Evolutionary conservation across 2,797 vertebrate species (phyloP).

Genomic region (Alca torda): DNA sequence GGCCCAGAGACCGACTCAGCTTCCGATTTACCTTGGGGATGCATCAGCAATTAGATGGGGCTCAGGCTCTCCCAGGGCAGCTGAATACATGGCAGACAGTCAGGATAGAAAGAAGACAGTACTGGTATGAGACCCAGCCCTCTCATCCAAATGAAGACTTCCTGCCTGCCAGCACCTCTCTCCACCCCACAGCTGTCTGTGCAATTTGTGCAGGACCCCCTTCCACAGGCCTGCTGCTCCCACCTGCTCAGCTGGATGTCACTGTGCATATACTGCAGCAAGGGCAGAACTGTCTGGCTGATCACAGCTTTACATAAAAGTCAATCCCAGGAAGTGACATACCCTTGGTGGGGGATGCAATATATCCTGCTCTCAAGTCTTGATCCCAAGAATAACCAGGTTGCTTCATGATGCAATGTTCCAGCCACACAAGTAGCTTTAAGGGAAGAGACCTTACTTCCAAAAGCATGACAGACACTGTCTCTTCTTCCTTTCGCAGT

Average conservation of each 20-base stretch:
- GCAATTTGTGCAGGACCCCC: neutral
- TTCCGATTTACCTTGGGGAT: neutral
- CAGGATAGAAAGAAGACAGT: neutral
- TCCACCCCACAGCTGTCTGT: neutral
- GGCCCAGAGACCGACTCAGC: neutral
- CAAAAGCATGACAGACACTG: neutral
- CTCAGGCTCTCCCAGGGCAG: neutral
- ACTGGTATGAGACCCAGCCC: neutral
- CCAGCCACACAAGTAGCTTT: neutral
- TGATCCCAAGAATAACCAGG: neutral
- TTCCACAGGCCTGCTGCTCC: neutral
- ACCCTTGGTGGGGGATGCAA: neutral
- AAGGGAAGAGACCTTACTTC: neutral
- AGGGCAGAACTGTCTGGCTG: neutral
- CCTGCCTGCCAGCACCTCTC: neutral
- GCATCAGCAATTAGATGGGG: neutral
- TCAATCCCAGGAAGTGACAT: neutral
- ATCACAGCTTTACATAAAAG: neutral
- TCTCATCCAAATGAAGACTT: neutral
- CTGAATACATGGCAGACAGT: neutral
- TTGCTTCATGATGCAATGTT: neutral
- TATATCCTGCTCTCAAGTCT: fast-evolving
- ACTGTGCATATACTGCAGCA: neutral
- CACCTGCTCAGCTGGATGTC: neutral
- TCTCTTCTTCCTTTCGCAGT: neutral